Percentiles rank a stretch among this genome's conserved stretches.
Evolutionary conservation across 2,113 vertebrate species (phyloP).

Genomic region (Crotalus helleri): DNA sequence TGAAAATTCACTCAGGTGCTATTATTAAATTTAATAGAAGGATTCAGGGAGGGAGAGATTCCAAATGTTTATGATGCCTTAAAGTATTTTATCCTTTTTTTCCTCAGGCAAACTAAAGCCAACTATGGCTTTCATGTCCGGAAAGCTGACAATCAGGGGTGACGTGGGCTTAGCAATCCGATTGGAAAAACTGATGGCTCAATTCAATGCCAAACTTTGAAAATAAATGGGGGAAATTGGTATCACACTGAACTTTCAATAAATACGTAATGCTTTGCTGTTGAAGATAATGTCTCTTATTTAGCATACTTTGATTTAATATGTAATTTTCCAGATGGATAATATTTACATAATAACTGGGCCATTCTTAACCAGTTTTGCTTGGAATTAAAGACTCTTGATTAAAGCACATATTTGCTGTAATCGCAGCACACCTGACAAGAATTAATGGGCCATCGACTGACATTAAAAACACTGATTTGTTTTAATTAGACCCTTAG

Average conservation of each 20-base stretch:
- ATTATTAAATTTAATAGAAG: neutral
- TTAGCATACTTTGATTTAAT: slow-evolving; percentile 1
- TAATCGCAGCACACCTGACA: neutral
- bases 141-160: slow-evolving; percentile 80
- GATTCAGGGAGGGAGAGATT: neutral
- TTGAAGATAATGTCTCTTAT: slow-evolving; percentile 44
- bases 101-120: slow-evolving; percentile 84
- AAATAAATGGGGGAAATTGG: slow-evolving; percentile 1
- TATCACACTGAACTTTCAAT: slow-evolving; percentile 5
- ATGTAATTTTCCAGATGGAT: slow-evolving; percentile 12
- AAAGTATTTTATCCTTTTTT: slow-evolving; percentile 43
- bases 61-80: neutral
- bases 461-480: slow-evolving; percentile 14
- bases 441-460: slow-evolving; percentile 1
- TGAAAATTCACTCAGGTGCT: neutral
- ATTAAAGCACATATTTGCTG: neutral
- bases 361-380: neutral
- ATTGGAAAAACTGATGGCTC: slow-evolving; percentile 80
- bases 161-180: slow-evolving; percentile 78
- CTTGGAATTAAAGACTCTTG: neutral
- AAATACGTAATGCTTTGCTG: slow-evolving; percentile 30
- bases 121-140: slow-evolving; percentile 84
- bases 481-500: rapidly evolving
- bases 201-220: slow-evolving; percentile 74
- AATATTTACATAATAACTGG: neutral